Base-by-base conservation (phyloP, 2,888 invertebrate genomes). In the Tethea ocularis region DNA sequence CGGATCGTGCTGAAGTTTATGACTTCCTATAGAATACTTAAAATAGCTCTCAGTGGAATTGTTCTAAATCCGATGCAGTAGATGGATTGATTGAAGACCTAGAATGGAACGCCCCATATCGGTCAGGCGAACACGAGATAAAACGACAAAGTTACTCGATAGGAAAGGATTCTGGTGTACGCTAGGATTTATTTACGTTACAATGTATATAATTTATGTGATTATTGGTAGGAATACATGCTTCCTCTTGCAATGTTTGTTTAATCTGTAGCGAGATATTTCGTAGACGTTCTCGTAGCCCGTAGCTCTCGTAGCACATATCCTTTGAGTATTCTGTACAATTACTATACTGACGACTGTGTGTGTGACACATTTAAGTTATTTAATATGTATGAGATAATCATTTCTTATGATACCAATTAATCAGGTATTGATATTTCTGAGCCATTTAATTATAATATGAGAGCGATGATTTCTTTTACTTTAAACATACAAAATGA, bases 111-210 rank as follows among this genome's bases (percentile, higher is more conserved):
- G 46, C 46, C 20, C 20, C 46, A 33, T 20, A 26, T 52, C 33
- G 33, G 54, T 52, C 33, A 22, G 54, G 11, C 33, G 22, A 54
- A 22, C 54, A 54, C 54, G 54, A 33, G 54, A 54, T 33, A 36
- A 36, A 36, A 22, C 20, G 33, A 54, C 54, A 17, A 54, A 33
- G 36, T 54, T 33, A 36, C 33, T 7, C 54, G n/a, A 54, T 33
- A 33, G 33, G 33, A 54, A 13, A 2, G 33, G 29, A 22, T 54
- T 20, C 20, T n/a, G n/a, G 33, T 29, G 33, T 20, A 13, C 2
- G 33, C 36, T 20, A 54, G 23, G 11, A 33, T 11, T 6, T 46
- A 46, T 17, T 2, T 46, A 20, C 8, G 10, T 8, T 20, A 8
- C 2, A 10, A 46, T 10, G 38, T 38, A 38, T n/a, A 33, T 33